These are phyloP conservation scores for Drosophila albomicans DNA, from an alignment of 1,140 invertebrate genomes.

Conservation along the genomic window DNA sequence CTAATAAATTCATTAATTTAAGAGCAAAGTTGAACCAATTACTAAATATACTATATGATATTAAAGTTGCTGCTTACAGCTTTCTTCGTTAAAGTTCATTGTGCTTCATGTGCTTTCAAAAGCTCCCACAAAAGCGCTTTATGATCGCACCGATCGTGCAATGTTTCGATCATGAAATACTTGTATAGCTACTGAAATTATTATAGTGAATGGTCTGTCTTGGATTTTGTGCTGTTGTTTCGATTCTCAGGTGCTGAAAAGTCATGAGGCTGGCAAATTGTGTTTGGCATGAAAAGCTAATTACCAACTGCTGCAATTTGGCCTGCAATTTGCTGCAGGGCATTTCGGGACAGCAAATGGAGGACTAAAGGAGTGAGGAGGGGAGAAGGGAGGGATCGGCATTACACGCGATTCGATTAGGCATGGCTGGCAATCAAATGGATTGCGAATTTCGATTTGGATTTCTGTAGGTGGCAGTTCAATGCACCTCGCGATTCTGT, in stretches of 20 bases:
- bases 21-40: no score
- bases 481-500: constrained; percentile 58
- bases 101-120: no score
- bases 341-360: background rate
- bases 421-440: constrained; percentile 20
- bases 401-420: constrained; percentile 13
- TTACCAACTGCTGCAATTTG: constrained; percentile 16
- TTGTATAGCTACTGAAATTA: background rate
- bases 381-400: background rate
- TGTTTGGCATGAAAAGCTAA: constrained; percentile 21
- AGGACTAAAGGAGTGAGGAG: background rate
- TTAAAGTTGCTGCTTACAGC: no score
- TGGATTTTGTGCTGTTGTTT: background rate
- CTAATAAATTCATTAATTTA: no score
- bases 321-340: constrained; percentile 8
- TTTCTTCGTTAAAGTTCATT: no score
- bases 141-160: no score
- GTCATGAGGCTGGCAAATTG: constrained; percentile 22
- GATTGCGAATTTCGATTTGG: background rate
- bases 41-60: no score
- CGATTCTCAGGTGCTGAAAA: constrained; percentile 30
- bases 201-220: no score
- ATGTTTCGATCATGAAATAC: background rate
- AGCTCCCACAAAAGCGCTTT: no score
- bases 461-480: constrained; percentile 45